Evolutionary conservation across 1,140 invertebrate genomes (phyloP).

Genomic region (Leptinotarsa defecta): DNA sequence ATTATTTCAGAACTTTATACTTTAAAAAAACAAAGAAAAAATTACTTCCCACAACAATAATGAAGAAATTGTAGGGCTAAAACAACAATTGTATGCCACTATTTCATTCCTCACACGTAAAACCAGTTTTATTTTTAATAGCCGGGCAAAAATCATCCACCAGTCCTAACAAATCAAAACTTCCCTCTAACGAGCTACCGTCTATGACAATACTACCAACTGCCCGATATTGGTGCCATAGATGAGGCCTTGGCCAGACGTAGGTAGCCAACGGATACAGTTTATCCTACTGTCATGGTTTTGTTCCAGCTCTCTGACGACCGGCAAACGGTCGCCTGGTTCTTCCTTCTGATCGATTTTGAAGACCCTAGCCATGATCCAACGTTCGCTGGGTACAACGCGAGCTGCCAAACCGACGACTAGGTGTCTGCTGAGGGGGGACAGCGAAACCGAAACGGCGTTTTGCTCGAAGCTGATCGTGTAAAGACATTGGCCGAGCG

Average conservation of each 20-base stretch:
- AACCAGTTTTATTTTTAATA: no score
- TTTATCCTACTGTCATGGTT: constrained; percentile 70
- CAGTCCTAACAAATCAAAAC: no score
- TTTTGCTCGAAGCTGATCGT: constrained; percentile 76
- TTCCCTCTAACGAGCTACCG: background rate
- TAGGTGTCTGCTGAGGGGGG: constrained; percentile 75
- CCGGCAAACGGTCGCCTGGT: constrained; percentile 58
- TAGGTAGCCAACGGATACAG: constrained; percentile 82
- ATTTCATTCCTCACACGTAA: no score
- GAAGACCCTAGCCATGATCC: constrained; percentile 71
- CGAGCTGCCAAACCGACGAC: constrained; percentile 77
- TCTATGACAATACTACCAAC: constrained; percentile 71
- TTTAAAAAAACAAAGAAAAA: no score
- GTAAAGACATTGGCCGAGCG: constrained; percentile 76
- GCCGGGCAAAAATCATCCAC: no score
- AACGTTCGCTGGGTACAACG: constrained; percentile 58
- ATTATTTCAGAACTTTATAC: no score
- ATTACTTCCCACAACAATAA: no score
- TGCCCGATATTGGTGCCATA: constrained; percentile 86
- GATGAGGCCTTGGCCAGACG: constrained; percentile 79
- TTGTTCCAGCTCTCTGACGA: constrained; percentile 68
- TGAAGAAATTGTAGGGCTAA: no score
- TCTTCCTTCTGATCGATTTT: constrained; percentile 57
- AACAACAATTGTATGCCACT: no score
- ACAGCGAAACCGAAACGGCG: constrained; percentile 82